Percentiles rank a stretch among this genome's conserved stretches.
Evolutionary conservation across 1,140 invertebrate genomes (phyloP).

Genomic region (Tetramorium simillimum): DNA sequence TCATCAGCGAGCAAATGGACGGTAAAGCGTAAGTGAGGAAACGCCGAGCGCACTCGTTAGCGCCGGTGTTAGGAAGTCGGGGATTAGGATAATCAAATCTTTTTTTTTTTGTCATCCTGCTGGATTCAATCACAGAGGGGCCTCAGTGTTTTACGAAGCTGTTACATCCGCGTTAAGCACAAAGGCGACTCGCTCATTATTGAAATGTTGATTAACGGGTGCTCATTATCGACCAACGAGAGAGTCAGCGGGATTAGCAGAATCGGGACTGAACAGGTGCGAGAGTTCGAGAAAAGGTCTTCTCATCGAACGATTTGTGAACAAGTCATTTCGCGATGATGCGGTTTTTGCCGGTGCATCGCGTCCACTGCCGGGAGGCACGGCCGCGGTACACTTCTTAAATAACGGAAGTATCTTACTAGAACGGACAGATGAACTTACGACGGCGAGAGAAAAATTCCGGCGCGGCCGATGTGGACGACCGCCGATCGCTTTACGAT

Average conservation of each 20-base stretch:
- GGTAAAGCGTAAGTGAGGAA: constrained; percentile 9
- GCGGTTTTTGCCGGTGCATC: constrained; percentile 53
- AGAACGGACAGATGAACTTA: constrained; percentile 36
- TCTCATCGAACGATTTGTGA: neutral
- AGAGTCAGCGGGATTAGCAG: neutral
- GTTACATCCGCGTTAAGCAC: neutral
- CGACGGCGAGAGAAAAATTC: constrained; percentile 62
- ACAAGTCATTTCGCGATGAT: constrained; percentile 27
- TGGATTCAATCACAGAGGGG: constrained; percentile 20
- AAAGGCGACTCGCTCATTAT: neutral
- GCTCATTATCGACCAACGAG: neutral
- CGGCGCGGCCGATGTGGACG: constrained; percentile 27
- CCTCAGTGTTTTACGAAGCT: neutral
- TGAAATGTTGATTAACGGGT: constrained; percentile 17
- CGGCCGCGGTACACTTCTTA: constrained; percentile 44
- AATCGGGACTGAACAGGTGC: neutral
- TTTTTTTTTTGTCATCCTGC: neutral
- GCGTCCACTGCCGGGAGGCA: constrained; percentile 19
- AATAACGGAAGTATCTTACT: constrained; percentile 70
- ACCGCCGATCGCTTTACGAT: constrained; percentile 66
- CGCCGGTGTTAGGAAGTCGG: constrained; percentile 12
- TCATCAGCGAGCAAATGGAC: neutral
- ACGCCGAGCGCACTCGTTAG: constrained; percentile 9
- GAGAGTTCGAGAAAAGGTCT: neutral
- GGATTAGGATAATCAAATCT: neutral